Percentiles rank a stretch among this genome's conserved stretches.
phyloP scores from a whole-genome alignment of 2,888 invertebrate species.

The Acrobasis consociella region DNA sequence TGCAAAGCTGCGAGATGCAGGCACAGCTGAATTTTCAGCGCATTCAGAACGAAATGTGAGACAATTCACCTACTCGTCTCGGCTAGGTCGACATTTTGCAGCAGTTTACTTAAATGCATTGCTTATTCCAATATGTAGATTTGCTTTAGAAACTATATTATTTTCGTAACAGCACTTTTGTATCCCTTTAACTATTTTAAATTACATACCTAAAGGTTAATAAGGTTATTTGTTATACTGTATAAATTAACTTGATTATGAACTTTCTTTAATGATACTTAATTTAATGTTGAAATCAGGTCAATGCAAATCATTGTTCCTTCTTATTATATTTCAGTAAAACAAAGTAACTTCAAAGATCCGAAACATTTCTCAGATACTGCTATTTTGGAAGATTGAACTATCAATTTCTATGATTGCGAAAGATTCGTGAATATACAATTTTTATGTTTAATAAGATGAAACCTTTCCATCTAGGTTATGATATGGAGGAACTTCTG shows the following conservation, averaged over 20 bases:
- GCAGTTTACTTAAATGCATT: neutral
- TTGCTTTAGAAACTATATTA: neutral
- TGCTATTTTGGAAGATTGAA: neutral
- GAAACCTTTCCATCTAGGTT: constrained; percentile 12
- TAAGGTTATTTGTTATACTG: too few relatives aligned
- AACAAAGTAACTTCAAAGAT: too few relatives aligned
- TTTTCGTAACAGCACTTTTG: too few relatives aligned
- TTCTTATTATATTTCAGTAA: too few relatives aligned
- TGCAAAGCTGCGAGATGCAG: constrained; percentile 13
- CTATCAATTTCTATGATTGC: neutral
- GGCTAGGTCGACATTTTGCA: neutral
- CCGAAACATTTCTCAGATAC: neutral
- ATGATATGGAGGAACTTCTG: constrained; percentile 14
- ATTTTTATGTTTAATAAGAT: constrained; percentile 13
- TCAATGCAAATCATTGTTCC: too few relatives aligned
- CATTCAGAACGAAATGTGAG: constrained; percentile 9
- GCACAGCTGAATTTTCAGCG: constrained; percentile 1
- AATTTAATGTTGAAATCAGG: too few relatives aligned
- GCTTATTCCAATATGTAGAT: neutral
- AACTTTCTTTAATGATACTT: too few relatives aligned
- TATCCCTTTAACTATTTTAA: too few relatives aligned
- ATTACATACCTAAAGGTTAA: too few relatives aligned
- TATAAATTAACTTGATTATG: too few relatives aligned
- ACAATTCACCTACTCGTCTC: constrained; percentile 6
- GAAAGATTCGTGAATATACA: neutral